Conservation (phyloP, 2,888 invertebrate genomes). For the Erebia ligea region DNA sequence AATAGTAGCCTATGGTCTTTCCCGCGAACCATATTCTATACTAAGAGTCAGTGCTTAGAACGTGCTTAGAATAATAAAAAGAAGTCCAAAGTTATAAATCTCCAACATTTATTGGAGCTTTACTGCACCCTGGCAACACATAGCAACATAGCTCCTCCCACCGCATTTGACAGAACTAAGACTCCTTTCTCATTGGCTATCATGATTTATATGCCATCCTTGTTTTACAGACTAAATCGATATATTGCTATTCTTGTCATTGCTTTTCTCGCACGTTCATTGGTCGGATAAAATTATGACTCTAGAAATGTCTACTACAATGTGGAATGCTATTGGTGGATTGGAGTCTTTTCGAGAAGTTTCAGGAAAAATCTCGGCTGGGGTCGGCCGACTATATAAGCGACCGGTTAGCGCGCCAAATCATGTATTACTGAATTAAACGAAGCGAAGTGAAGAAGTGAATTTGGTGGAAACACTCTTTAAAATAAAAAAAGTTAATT, state of each 20-base stretch:
- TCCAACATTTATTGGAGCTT: conserved; percentile 15
- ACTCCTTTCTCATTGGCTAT: not conserved
- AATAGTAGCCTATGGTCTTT: no score
- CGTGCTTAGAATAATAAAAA: not conserved
- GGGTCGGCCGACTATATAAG: conserved; percentile 53
- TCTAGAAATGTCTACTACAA: conserved; percentile 13
- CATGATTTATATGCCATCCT: conserved; percentile 1
- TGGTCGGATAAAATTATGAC: not conserved
- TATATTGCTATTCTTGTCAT: not conserved
- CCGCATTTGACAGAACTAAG: not conserved
- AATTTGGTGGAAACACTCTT: conserved; percentile 50
- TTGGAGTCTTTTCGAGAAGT: conserved; percentile 4
- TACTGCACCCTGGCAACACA: not conserved
- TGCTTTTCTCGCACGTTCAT: not conserved
- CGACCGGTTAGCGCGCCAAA: conserved; percentile 54
- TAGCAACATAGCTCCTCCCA: not conserved
- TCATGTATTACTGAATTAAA: conserved; percentile 65
- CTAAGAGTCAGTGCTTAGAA: no score
- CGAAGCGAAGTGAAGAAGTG: conserved; percentile 50
- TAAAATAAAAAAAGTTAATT: not conserved
- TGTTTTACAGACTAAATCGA: conserved; percentile 41
- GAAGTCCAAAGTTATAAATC: not conserved
- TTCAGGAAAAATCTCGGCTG: conserved; percentile 49
- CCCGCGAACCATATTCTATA: no score
- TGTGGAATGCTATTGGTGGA: conserved; percentile 4